Evolutionary conservation across 2,888 invertebrate genomes (phyloP), one percentile per base, ranked within the genome.

Genomic region (Scotopteryx bipunctaria): DNA sequence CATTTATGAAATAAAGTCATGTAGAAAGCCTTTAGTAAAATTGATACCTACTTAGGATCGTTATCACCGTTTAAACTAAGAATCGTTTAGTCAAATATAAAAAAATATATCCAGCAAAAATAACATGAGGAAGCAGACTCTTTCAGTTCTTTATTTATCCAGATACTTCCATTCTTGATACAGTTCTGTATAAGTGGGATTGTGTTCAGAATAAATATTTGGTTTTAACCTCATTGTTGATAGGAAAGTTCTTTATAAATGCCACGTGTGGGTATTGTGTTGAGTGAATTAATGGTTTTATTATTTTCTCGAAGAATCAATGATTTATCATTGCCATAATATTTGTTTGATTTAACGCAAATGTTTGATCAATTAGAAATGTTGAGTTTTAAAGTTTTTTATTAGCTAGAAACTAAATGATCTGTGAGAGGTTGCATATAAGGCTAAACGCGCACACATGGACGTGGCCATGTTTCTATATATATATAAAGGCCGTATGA

Each of bases 231-330:
- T 49, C 76, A 84, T 86, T 83, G 85, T 86, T 76, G 80, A 73
- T 73, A 69, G 78, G 66, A 78, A 75, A 86, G 83, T 84, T 81
- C 83, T 81, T 72, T 79, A 74, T 81, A 80, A 83, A 83, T 81
- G 23, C 38, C 57, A 54, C 31, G 57, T 59, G 62, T 16, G 46
- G 32, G 21, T 4, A 33, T 21, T 51, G 67, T 59, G 76, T 33
- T 51, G 81, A 83, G 72, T 71, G 81, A 82, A 56, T 69, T 72
- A 71, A 70, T 19, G 23, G 32, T 41, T 49, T 51, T 50, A 57
- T 56, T 56, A 49, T 58, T 47, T 36, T 14, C 27, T 31, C 23
- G 21, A 15, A 15, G 29, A 45, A 33, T 46, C 14, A 52, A 40
- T 42, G 42, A 3, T 42, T 9, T 32, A 32, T 21, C 23, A 15